phyloP scores from a whole-genome alignment of 2,888 invertebrate genomes.

The Torymus auratus region DNA sequence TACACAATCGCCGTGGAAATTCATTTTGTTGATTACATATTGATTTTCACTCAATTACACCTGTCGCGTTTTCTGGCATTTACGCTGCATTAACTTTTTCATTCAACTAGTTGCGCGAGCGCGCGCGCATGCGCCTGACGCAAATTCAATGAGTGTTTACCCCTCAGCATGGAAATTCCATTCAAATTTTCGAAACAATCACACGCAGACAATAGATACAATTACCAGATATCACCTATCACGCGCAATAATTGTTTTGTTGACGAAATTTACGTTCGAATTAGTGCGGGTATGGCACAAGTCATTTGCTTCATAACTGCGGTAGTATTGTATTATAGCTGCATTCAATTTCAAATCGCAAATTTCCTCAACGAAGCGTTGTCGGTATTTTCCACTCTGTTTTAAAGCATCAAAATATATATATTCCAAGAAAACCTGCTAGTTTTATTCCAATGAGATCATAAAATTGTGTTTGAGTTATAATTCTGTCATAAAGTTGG shows the following conservation, averaged over 20 bases:
- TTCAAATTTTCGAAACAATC: constrained; percentile 41
- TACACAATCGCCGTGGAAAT: constrained; percentile 13
- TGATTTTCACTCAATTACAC: constrained; percentile 48
- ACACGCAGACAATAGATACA: constrained; percentile 29
- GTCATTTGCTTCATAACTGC: no score
- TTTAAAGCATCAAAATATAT: no score
- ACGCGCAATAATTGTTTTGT: not conserved
- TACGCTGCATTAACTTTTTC: constrained; percentile 49
- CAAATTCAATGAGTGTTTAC: constrained; percentile 28
- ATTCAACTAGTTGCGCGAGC: constrained; percentile 30
- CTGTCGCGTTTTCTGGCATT: constrained; percentile 40
- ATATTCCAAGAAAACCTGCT: no score
- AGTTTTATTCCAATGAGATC: no score
- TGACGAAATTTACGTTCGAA: constrained; percentile 14
- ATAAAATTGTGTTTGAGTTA: no score
- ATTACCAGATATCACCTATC: constrained; percentile 39
- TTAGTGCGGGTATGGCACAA: no score
- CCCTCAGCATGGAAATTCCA: constrained; percentile 20
- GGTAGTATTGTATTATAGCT: no score
- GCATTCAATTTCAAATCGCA: no score
- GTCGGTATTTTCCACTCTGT: no score
- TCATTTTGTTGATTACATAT: constrained; percentile 48
- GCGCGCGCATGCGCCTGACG: constrained; percentile 28
- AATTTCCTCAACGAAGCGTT: no score
- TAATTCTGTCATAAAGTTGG: no score